phyloP scores from a whole-genome alignment of 2,797 vertebrate genomes.

The Amblyraja radiata region DNA sequence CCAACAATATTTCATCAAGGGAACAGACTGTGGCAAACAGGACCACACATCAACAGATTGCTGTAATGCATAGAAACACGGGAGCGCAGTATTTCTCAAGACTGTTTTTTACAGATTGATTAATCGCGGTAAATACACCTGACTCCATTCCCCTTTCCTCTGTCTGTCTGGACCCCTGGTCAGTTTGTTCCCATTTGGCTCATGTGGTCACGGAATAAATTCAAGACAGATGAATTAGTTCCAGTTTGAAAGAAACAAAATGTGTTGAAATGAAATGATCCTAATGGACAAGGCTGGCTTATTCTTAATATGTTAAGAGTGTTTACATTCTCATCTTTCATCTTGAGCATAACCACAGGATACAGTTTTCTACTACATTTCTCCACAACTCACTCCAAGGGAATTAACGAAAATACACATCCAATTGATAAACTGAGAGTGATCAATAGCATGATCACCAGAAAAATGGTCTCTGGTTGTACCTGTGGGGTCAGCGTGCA shows the following conservation, averaged over 20 bases:
- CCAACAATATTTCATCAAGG: background rate
- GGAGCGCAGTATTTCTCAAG: background rate
- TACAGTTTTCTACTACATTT: background rate
- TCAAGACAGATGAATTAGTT: background rate
- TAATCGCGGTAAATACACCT: background rate
- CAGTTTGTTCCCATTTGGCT: background rate
- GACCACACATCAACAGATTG: background rate
- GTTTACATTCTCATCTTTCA: slow-evolving; percentile 22
- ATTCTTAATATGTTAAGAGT: background rate
- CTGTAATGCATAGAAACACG: background rate
- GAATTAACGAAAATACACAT: background rate
- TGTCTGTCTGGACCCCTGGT: background rate
- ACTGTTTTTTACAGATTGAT: background rate
- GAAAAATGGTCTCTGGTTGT: background rate
- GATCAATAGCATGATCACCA: background rate
- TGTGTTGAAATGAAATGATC: background rate
- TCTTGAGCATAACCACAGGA: background rate
- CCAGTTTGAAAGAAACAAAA: background rate
- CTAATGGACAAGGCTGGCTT: background rate
- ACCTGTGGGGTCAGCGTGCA: background rate
- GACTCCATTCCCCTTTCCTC: background rate
- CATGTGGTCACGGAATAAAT: background rate
- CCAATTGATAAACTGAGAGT: background rate
- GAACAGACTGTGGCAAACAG: background rate
- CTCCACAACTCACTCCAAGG: background rate